Percentiles rank a stretch among this genome's conserved stretches.
phyloP scores from a whole-genome alignment of 1,140 invertebrate species.

The Tetramorium parvispinum region DNA sequence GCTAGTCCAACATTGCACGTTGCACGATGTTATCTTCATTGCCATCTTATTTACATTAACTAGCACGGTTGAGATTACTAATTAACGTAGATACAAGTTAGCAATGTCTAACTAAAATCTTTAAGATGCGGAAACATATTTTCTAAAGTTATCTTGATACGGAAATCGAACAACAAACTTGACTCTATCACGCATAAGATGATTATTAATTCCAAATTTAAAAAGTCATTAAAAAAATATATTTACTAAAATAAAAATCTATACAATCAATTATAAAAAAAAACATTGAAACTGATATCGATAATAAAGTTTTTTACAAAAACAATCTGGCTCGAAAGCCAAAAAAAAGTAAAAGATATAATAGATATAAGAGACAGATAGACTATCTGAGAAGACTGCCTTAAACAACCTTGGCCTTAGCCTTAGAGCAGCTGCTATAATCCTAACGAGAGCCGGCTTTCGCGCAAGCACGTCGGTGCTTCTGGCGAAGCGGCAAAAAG shows the following conservation, averaged over 20 bases:
- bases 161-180: not conserved
- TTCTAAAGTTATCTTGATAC: not conserved
- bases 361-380: slow-evolving; percentile 32
- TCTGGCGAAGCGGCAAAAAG: slow-evolving; percentile 52
- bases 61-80: slow-evolving; percentile 24
- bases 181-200: not conserved
- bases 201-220: not conserved
- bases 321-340: not conserved
- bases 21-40: slow-evolving; percentile 39
- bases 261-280: too few relatives aligned
- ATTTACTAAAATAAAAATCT: too few relatives aligned
- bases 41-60: slow-evolving; percentile 55
- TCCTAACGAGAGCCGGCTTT: slow-evolving; percentile 35
- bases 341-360: slow-evolving; percentile 22
- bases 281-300: too few relatives aligned
- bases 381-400: slow-evolving; percentile 25
- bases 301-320: not conserved
- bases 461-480: slow-evolving; percentile 21
- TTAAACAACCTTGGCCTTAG: slow-evolving; percentile 72
- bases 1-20: not conserved
- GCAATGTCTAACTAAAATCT: not conserved
- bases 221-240: too few relatives aligned
- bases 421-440: slow-evolving; percentile 57
- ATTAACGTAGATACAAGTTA: slow-evolving; percentile 27
- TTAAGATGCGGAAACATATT: slow-evolving; percentile 10